These are phyloP conservation scores for Macquaria ambigua DNA, from an alignment of 2,113 vertebrate species.

Conservation along the genomic window DNA sequence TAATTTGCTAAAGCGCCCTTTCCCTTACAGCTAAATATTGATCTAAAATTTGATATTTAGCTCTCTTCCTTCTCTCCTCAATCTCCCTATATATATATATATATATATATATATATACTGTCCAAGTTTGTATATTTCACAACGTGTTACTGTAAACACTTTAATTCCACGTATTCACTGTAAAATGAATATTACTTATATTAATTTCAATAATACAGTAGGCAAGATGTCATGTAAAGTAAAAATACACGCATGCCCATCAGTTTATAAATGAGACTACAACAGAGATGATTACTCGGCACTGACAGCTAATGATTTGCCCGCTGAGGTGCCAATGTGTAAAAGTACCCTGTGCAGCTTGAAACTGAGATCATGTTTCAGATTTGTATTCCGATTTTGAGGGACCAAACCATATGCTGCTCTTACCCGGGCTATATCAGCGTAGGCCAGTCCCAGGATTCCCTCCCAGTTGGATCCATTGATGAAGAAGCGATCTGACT, in stretches of 20 bases:
- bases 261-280: neutral
- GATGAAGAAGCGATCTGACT: conserved; percentile 99
- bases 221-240: neutral
- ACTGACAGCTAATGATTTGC: neutral
- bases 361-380: neutral
- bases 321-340: neutral
- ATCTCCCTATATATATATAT: neutral
- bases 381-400: neutral
- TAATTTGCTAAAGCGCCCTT: neutral
- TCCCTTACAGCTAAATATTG: neutral
- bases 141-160: neutral
- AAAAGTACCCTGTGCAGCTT: neutral
- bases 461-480: conserved; percentile 99
- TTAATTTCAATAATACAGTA: neutral
- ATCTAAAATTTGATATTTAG: neutral
- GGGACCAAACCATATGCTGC: fast-evolving
- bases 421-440: conserved; percentile 94
- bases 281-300: neutral
- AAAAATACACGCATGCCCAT: neutral
- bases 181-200: neutral
- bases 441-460: conserved; percentile 96
- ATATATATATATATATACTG: neutral
- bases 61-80: neutral
- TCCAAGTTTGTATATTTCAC: neutral
- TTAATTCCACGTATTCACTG: neutral